These are phyloP conservation scores for Calephelis nemesis DNA, from an alignment of 1,140 invertebrate species.

Conservation along the genomic window DNA sequence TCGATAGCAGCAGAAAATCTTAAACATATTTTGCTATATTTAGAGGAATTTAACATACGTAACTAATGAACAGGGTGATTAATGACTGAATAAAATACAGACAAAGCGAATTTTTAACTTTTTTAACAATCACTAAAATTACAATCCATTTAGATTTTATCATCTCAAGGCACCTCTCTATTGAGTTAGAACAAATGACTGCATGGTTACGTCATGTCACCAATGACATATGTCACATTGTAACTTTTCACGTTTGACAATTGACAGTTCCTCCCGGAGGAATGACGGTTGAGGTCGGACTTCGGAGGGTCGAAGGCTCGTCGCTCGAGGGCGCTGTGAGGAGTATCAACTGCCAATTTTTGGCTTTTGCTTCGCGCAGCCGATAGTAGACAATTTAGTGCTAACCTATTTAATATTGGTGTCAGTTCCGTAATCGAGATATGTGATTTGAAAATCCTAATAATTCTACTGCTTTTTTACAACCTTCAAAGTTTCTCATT, in stretches of 20 bases:
- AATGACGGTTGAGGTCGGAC: background rate
- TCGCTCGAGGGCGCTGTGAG: background rate
- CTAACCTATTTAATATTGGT: conserved; percentile 7
- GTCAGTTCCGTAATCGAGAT: background rate
- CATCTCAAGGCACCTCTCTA: too few relatives aligned
- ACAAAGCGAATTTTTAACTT: too few relatives aligned
- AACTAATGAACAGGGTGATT: too few relatives aligned
- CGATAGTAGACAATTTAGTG: background rate
- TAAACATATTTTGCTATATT: too few relatives aligned
- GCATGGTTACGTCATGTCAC: too few relatives aligned
- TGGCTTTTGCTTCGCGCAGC: conserved; percentile 11
- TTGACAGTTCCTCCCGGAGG: background rate
- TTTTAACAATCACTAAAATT: too few relatives aligned
- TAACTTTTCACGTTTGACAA: background rate
- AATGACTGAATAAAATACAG: too few relatives aligned
- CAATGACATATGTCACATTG: too few relatives aligned
- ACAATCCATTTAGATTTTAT: too few relatives aligned
- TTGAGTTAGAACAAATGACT: background rate
- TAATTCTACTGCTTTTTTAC: background rate
- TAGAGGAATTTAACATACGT: too few relatives aligned
- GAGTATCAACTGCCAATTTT: conserved; percentile 14
- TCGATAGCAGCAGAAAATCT: too few relatives aligned
- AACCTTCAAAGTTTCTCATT: conserved; percentile 1
- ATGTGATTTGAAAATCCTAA: background rate
- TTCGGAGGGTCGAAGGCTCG: background rate